Evolutionary conservation across 1,140 invertebrate genomes (phyloP).

Genomic region (Theocolax elegans): DNA sequence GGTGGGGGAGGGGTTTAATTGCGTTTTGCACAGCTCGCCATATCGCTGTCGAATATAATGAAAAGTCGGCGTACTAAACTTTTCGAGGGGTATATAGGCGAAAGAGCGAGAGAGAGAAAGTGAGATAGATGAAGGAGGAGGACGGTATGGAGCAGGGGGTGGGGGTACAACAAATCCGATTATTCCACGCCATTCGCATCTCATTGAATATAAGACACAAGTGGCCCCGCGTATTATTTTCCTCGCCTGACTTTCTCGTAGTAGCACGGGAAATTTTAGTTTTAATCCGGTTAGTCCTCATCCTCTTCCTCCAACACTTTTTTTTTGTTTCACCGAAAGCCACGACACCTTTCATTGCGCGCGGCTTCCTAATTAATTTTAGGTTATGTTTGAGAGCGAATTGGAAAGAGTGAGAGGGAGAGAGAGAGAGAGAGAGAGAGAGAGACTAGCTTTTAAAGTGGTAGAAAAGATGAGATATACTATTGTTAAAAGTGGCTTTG

Average conservation of each 20-base stretch:
- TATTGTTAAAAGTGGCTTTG: too few species aligned
- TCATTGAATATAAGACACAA: neutral
- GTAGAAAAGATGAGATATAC: too few species aligned
- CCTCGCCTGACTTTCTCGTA: too few species aligned
- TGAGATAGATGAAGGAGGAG: too few species aligned
- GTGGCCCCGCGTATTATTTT: neutral
- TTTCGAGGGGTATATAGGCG: neutral
- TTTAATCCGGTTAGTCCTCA: neutral
- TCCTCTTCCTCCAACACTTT: neutral
- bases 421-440: too few species aligned
- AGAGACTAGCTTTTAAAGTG: too few species aligned
- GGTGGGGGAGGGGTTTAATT: constrained; percentile 48
- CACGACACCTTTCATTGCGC: neutral
- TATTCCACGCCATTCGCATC: constrained; percentile 14
- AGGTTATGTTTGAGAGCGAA: neutral
- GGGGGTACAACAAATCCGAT: constrained; percentile 23
- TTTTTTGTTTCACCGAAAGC: neutral
- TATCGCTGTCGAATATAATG: neutral
- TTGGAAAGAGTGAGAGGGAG: too few species aligned
- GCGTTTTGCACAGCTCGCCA: constrained; percentile 29
- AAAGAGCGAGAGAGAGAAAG: too few species aligned
- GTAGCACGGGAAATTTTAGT: neutral
- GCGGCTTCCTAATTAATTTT: constrained; percentile 1
- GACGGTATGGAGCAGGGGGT: too few species aligned
- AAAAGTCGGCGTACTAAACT: constrained; percentile 12